Conservation (phyloP, 2,797 vertebrate species). For the Psittacula derbiana region DNA sequence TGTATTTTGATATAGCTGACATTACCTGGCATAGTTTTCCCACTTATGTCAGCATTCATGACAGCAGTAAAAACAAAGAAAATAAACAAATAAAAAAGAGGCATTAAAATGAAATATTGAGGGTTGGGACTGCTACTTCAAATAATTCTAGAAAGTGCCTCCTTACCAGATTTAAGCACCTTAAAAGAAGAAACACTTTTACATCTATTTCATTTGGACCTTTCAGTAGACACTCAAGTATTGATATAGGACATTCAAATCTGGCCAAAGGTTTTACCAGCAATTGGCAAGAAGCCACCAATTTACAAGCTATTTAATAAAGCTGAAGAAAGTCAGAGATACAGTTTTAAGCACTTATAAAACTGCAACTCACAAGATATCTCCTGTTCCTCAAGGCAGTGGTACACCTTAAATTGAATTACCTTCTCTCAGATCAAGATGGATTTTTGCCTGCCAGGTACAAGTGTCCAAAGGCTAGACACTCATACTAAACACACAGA, state of each 20-base stretch:
- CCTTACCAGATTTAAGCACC: background rate
- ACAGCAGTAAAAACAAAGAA: constrained; percentile 79
- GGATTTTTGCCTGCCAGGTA: background rate
- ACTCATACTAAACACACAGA: background rate
- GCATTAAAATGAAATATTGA: constrained; percentile 70
- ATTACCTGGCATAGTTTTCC: constrained; percentile 78
- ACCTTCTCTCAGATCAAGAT: background rate
- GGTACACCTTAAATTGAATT: background rate
- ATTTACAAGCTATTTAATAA: background rate
- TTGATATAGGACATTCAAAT: background rate
- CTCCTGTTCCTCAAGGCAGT: background rate
- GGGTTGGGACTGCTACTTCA: background rate
- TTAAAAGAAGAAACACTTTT: background rate
- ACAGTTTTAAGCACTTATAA: background rate
- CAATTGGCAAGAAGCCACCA: background rate
- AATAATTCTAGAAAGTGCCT: constrained; percentile 29
- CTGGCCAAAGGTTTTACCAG: background rate
- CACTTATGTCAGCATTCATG: constrained; percentile 79
- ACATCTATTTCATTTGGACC: background rate
- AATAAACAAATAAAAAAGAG: constrained; percentile 72
- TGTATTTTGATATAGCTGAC: constrained; percentile 69
- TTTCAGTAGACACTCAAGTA: background rate
- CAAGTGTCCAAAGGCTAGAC: background rate
- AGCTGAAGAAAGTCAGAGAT: background rate
- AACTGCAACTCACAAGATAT: background rate